A percentile compares a stretch with the other conserved stretches of the same genome.
These are phyloP conservation scores for Climacteris rufus DNA, from an alignment of 2,113 vertebrate genomes.

Conservation along the genomic window DNA sequence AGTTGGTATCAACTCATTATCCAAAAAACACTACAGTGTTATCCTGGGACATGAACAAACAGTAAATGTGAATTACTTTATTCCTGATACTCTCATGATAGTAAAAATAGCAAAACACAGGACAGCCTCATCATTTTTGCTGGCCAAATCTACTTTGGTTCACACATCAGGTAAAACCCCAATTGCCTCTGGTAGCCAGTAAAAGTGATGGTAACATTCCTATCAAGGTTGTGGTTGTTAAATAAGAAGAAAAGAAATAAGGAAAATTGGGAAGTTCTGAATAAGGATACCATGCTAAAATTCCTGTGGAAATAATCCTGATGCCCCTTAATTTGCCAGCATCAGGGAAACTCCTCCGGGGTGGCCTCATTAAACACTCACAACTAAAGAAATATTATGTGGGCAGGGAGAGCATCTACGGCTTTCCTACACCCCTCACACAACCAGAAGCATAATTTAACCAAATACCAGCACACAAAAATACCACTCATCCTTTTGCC, in stretches of 20 bases:
- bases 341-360: neutral
- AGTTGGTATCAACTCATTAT: neutral
- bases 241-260: neutral
- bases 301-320: neutral
- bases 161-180: neutral
- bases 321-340: neutral
- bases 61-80: neutral
- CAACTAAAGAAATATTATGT: neutral
- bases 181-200: neutral
- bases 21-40: neutral
- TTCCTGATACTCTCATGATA: neutral
- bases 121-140: neutral
- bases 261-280: neutral
- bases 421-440: neutral
- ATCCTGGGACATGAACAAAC: neutral
- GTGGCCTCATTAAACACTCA: neutral
- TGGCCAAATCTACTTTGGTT: neutral
- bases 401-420: neutral
- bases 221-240: neutral
- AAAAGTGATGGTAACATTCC: neutral
- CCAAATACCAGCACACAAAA: neutral
- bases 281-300: neutral
- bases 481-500: neutral
- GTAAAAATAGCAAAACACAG: neutral
- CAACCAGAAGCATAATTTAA: neutral